A percentile compares a stretch with the other conserved stretches of the same genome.
Conservation (phyloP, 2,113 vertebrate species). For the Ammodytes marinus region DNA sequence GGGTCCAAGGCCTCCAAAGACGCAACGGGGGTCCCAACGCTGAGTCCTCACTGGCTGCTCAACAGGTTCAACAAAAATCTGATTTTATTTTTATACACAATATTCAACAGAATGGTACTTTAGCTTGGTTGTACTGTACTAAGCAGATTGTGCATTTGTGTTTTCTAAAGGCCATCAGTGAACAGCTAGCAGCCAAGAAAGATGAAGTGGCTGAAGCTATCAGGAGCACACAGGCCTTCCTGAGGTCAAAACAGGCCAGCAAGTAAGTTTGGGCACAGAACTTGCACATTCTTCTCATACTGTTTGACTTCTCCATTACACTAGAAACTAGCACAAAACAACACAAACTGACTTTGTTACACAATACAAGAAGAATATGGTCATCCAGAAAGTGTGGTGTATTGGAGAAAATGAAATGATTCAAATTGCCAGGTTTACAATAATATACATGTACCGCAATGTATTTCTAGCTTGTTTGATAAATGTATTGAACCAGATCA, state of each 20-base stretch:
- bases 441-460: not conserved
- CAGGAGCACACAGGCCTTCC: constrained; percentile 93
- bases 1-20: constrained; percentile 89
- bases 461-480: not conserved
- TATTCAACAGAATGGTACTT: not conserved
- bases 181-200: constrained; percentile 91
- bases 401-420: not conserved
- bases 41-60: constrained; percentile 91
- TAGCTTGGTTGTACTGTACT: not conserved
- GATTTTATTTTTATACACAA: not conserved
- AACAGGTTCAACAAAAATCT: constrained; percentile 85
- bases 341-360: not conserved
- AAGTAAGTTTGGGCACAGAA: constrained; percentile 87
- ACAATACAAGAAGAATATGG: not conserved
- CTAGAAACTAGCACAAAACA: not conserved
- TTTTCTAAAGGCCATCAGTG: constrained; percentile 86
- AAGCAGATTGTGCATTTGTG: not conserved
- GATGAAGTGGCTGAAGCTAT: constrained; percentile 93
- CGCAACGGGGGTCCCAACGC: constrained; percentile 79
- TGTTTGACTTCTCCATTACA: not conserved
- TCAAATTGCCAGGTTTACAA: not conserved
- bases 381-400: not conserved
- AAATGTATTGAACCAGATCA: not conserved
- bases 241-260: constrained; percentile 93
- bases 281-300: not conserved